phyloP scores from a whole-genome alignment of 2,888 invertebrate species.

The Drosophila gaucha region DNA sequence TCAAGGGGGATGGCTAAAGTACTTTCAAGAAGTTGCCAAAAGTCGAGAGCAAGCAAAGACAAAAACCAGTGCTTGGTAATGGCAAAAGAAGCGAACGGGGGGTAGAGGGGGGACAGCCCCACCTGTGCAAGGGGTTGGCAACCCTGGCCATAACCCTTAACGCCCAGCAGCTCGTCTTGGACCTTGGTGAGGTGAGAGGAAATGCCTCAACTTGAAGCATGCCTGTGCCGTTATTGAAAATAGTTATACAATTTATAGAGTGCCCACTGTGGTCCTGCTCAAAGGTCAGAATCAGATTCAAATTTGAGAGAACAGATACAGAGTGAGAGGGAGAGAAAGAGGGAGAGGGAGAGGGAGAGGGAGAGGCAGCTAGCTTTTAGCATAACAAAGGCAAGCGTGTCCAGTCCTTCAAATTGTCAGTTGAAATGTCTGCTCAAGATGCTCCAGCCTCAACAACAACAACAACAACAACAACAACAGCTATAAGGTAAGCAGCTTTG shows the following conservation, averaged over 20 bases:
- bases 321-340: background rate
- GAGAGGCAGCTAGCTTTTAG: conserved; percentile 51
- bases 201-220: conserved; percentile 42
- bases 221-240: conserved; percentile 74
- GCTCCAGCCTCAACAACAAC: conserved; percentile 37
- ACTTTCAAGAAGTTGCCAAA: conserved; percentile 74
- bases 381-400: conserved; percentile 71
- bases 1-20: conserved; percentile 36
- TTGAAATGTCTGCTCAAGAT: conserved; percentile 77
- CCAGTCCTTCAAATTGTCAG: conserved; percentile 76
- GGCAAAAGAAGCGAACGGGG: conserved; percentile 20
- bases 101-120: conserved; percentile 3
- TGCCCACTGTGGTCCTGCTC: conserved; percentile 41
- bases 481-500: conserved; percentile 75
- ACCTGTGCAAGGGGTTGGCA: conserved; percentile 23
- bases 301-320: conserved; percentile 16
- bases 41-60: conserved; percentile 58
- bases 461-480: conserved; percentile 20
- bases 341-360: background rate
- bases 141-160: conserved; percentile 9
- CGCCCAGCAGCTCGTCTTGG: conserved; percentile 28
- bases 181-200: background rate
- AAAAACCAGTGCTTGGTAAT: conserved; percentile 49
- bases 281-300: conserved; percentile 50
- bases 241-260: conserved; percentile 79